Evolutionary conservation across 1,140 invertebrate species (phyloP).

Genomic region (Hycleus cichorii): DNA sequence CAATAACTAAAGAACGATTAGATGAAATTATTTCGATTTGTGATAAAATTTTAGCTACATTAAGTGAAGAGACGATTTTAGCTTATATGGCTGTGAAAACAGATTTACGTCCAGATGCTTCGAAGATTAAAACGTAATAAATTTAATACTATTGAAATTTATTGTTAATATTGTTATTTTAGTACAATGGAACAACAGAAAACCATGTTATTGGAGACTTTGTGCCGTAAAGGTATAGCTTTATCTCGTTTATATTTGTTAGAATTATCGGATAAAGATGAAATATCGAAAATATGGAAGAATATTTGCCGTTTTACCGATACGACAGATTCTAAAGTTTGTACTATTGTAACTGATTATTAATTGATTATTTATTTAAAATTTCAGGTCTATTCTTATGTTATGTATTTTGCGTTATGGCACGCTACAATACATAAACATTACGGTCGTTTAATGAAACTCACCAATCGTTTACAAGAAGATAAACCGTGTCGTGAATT

Average conservation of each 20-base stretch:
- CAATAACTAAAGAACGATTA: not conserved
- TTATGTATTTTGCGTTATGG: constrained; percentile 69
- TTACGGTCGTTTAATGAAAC: constrained; percentile 72
- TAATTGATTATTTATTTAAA: not conserved
- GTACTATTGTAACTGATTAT: not conserved
- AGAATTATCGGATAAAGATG: constrained; percentile 40
- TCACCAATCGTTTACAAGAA: constrained; percentile 67
- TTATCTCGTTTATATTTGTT: constrained; percentile 55
- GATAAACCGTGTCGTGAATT: constrained; percentile 68
- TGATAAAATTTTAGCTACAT: constrained; percentile 58
- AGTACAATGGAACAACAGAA: constrained; percentile 80
- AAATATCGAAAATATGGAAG: constrained; percentile 56
- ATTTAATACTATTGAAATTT: constrained; percentile 10
- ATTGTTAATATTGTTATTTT: constrained; percentile 26
- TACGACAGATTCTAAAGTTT: constrained; percentile 66
- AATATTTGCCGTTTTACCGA: constrained; percentile 75
- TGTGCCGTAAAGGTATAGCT: constrained; percentile 67
- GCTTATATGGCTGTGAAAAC: constrained; percentile 62
- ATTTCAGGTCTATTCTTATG: constrained; percentile 42
- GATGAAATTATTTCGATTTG: constrained; percentile 46
- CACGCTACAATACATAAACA: constrained; percentile 70
- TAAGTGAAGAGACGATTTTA: constrained; percentile 61
- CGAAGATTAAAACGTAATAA: constrained; percentile 66
- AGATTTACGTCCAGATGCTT: constrained; percentile 66
- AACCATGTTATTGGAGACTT: constrained; percentile 65